Percentiles rank a stretch among this genome's conserved stretches.
Evolutionary conservation across 2,797 vertebrate species (phyloP).

Genomic region (Phataginus tetradactyla): DNA sequence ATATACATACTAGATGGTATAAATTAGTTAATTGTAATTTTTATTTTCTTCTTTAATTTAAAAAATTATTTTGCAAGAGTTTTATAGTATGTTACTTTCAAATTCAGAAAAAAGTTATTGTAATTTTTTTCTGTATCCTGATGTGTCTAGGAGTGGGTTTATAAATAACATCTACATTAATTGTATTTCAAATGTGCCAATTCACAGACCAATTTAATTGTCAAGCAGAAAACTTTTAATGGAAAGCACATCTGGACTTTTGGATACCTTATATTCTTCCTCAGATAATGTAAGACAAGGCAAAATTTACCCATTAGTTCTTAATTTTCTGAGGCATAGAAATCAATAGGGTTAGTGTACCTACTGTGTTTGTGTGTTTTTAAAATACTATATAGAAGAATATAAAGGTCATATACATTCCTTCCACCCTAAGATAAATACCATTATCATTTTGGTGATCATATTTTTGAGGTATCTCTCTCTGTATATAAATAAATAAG

Average conservation of each 20-base stretch:
- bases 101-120: neutral
- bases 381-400: neutral
- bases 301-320: neutral
- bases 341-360: neutral
- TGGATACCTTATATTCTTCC: neutral
- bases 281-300: neutral
- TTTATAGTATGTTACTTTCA: neutral
- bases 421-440: neutral
- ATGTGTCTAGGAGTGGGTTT: neutral
- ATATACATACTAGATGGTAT: neutral
- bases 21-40: neutral
- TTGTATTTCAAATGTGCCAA: neutral
- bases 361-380: neutral
- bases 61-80: neutral
- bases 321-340: slow-evolving; percentile 40
- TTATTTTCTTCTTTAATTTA: neutral
- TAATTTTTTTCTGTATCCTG: neutral
- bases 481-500: neutral
- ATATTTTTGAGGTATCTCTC: neutral
- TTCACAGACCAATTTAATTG: neutral
- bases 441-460: neutral
- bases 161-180: neutral
- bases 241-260: neutral
- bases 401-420: neutral
- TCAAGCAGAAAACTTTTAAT: neutral